A percentile compares a stretch with the other conserved stretches of the same genome.
Conservation (phyloP, 2,113 vertebrate genomes). For the Planiliza haematocheilus region DNA sequence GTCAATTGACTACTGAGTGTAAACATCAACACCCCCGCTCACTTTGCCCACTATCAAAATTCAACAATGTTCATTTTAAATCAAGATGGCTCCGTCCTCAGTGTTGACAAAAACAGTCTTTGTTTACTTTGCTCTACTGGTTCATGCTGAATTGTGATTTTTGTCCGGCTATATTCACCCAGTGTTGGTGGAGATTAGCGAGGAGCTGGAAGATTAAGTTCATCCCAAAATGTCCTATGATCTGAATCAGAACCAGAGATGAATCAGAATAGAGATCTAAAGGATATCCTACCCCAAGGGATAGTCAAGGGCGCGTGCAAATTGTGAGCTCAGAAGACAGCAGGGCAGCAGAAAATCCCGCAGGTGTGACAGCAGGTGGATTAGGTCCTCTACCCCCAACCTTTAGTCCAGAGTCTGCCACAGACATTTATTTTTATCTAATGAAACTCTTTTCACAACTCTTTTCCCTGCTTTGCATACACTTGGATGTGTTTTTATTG, state of each 20-base stretch:
- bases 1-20: too few species aligned
- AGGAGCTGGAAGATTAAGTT: too few species aligned
- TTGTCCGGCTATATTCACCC: too few species aligned
- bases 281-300: constrained; percentile 13
- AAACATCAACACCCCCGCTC: too few species aligned
- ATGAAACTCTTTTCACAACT: background rate
- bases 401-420: background rate
- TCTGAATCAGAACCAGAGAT: constrained; percentile 7
- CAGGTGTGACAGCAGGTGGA: constrained; percentile 28
- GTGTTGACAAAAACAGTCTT: too few species aligned
- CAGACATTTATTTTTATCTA: background rate
- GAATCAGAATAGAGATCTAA: constrained; percentile 30
- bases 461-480: background rate
- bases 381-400: background rate
- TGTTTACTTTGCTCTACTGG: too few species aligned
- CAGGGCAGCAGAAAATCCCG: background rate
- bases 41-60: too few species aligned
- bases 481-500: background rate
- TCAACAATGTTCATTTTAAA: too few species aligned
- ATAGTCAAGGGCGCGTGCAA: constrained; percentile 21
- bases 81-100: too few species aligned
- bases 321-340: background rate
- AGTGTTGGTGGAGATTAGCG: background rate
- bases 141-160: too few species aligned
- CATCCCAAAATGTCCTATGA: constrained; percentile 6